Percentiles rank a stretch among this genome's conserved stretches.
Evolutionary conservation across 92 coral and sea anemone genomes (phyloP).

Genomic region (Porites evermanni): DNA sequence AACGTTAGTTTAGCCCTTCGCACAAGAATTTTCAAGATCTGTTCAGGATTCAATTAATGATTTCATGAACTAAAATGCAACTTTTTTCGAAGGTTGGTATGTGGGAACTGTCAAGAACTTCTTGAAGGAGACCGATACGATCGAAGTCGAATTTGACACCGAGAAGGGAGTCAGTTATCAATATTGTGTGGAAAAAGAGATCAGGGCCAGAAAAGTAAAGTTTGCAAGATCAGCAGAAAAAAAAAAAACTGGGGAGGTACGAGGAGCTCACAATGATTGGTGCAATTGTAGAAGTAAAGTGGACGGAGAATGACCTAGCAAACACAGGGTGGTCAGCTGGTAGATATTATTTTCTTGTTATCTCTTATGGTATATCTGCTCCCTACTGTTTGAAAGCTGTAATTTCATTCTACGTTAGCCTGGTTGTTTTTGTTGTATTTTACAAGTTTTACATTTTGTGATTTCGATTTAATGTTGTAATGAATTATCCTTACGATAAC

Average conservation of each 20-base stretch:
- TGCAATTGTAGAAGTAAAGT: slow-evolving; percentile 2
- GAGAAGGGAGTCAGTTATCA: slow-evolving; percentile 36
- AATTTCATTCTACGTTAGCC: too few species aligned
- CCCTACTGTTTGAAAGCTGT: too few species aligned
- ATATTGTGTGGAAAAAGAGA: slow-evolving; percentile 28
- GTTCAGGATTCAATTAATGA: background rate
- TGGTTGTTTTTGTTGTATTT: too few species aligned
- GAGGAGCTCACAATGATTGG: slow-evolving; percentile 44
- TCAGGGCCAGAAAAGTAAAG: slow-evolving; percentile 21
- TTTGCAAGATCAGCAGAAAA: slow-evolving; percentile 33
- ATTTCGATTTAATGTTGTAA: too few species aligned
- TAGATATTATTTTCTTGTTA: background rate
- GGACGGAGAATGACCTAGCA: slow-evolving; percentile 5
- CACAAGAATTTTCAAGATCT: too few species aligned
- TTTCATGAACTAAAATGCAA: slow-evolving; percentile 21
- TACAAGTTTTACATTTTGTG: too few species aligned
- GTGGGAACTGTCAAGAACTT: slow-evolving; percentile 37
- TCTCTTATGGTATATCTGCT: background rate
- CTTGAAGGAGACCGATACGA: slow-evolving; percentile 25
- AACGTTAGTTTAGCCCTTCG: background rate
- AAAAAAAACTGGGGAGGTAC: slow-evolving; percentile 25
- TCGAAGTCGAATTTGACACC: slow-evolving; percentile 51
- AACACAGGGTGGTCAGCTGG: slow-evolving; percentile 47
- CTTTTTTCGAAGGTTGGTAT: slow-evolving; percentile 42
- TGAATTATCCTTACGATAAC: too few species aligned